Evolutionary conservation across 2,113 vertebrate species (phyloP).

Genomic region (Grantiella picta): DNA sequence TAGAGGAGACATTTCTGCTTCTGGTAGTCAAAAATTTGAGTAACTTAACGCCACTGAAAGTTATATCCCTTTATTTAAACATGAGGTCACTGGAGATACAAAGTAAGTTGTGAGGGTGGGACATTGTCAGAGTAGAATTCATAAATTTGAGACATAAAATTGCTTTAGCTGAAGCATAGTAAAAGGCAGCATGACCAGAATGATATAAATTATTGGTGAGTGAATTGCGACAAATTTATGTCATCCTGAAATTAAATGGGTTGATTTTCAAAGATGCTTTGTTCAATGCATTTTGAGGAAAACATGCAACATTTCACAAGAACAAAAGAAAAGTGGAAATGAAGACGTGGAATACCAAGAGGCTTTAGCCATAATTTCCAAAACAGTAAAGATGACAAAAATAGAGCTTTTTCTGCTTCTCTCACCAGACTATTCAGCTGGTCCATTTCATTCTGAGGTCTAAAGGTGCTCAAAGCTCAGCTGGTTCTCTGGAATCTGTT

Average conservation of each 20-base stretch:
- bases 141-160: neutral
- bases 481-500: neutral
- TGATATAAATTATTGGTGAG: neutral
- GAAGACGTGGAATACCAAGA: neutral
- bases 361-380: neutral
- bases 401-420: neutral
- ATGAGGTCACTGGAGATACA: neutral
- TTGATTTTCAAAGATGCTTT: neutral
- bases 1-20: neutral
- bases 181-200: rapidly evolving
- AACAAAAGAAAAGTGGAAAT: neutral
- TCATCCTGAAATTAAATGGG: neutral
- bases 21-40: neutral
- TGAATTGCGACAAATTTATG: neutral
- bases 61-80: neutral
- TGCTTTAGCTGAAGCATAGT: neutral
- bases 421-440: neutral
- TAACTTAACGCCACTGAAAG: neutral
- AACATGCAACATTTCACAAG: neutral
- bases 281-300: neutral
- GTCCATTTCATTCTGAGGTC: neutral
- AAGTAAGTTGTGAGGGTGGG: neutral
- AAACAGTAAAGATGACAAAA: neutral
- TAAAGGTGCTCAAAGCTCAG: neutral
- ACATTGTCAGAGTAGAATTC: neutral